Percentiles rank a stretch among this genome's conserved stretches.
These are phyloP conservation scores for Sebastiscus albofasciatus DNA, from an alignment of 2,797 vertebrate genomes.

Conservation along the genomic window DNA sequence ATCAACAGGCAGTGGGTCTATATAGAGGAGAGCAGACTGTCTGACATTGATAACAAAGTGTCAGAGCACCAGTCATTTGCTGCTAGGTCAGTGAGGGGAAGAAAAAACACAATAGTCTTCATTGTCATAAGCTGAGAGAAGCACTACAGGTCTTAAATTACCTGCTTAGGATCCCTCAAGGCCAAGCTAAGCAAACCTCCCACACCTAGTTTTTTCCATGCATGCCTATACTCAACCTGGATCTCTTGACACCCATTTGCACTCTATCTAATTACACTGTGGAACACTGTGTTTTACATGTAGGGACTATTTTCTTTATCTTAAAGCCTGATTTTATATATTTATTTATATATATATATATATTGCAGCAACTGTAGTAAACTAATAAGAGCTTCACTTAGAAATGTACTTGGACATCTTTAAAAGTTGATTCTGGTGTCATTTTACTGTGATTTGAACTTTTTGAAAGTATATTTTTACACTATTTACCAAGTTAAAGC, in stretches of 20 bases:
- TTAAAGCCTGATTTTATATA: neutral
- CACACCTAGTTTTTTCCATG: slow-evolving; percentile 72
- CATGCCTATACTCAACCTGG: slow-evolving; percentile 45
- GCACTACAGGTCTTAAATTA: slow-evolving; percentile 68
- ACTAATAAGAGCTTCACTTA: neutral
- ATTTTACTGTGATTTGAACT: neutral
- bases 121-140: slow-evolving; percentile 67
- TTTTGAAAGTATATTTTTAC: neutral
- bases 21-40: neutral
- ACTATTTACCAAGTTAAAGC: neutral
- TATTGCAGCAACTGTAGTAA: neutral
- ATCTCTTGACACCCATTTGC: slow-evolving; percentile 9
- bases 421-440: neutral
- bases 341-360: neutral
- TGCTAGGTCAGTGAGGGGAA: slow-evolving; percentile 46
- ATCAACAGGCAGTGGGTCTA: slow-evolving; percentile 43
- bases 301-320: neutral
- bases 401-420: neutral
- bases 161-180: slow-evolving; percentile 67
- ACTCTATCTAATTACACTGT: slow-evolving; percentile 5
- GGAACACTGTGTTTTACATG: neutral
- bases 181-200: slow-evolving; percentile 63
- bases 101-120: slow-evolving; percentile 61
- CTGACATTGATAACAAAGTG: slow-evolving; percentile 28
- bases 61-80: slow-evolving; percentile 40